Percentiles rank a stretch among this genome's conserved stretches.
phyloP scores from a whole-genome alignment of 2,888 invertebrate species.

The Azorinus chamasolen region DNA sequence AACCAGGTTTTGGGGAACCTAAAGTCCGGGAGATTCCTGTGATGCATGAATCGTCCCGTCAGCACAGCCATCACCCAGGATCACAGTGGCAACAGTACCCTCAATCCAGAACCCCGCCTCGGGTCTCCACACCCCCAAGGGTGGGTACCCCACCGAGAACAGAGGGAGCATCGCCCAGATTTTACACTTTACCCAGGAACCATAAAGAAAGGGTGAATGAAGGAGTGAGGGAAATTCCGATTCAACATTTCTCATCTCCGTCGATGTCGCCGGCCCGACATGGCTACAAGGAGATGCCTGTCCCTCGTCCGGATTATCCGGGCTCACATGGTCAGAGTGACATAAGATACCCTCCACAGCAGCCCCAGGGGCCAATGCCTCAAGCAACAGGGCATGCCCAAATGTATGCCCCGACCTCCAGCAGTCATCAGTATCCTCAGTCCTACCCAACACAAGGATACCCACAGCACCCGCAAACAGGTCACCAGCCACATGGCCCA shows the following conservation, averaged over 20 bases:
- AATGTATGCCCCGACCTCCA: no score
- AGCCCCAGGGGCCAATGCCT: constrained; percentile 7
- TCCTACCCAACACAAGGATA: constrained; percentile 17
- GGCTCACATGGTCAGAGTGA: constrained; percentile 16
- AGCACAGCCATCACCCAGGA: neutral
- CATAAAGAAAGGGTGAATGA: constrained; percentile 45
- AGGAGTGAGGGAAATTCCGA: constrained; percentile 74
- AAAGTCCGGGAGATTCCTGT: constrained; percentile 62
- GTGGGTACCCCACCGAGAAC: constrained; percentile 57
- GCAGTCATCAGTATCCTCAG: constrained; percentile 1
- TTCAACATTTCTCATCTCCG: constrained; percentile 67
- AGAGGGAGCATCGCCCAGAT: constrained; percentile 40
- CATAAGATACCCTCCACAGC: neutral
- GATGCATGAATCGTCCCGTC: constrained; percentile 52
- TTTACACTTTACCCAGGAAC: constrained; percentile 58
- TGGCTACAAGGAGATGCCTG: constrained; percentile 1
- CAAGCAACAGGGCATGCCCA: neutral
- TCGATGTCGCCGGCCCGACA: constrained; percentile 25
- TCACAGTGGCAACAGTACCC: constrained; percentile 40
- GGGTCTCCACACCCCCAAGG: constrained; percentile 55
- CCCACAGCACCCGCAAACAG: neutral
- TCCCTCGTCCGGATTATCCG: constrained; percentile 39
- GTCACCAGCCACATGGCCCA: constrained; percentile 5
- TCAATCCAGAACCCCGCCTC: constrained; percentile 43
- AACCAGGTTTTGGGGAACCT: constrained; percentile 11